These are phyloP conservation scores for Clistopyga incitator DNA, from an alignment of 2,888 invertebrate genomes.

Conservation along the genomic window DNA sequence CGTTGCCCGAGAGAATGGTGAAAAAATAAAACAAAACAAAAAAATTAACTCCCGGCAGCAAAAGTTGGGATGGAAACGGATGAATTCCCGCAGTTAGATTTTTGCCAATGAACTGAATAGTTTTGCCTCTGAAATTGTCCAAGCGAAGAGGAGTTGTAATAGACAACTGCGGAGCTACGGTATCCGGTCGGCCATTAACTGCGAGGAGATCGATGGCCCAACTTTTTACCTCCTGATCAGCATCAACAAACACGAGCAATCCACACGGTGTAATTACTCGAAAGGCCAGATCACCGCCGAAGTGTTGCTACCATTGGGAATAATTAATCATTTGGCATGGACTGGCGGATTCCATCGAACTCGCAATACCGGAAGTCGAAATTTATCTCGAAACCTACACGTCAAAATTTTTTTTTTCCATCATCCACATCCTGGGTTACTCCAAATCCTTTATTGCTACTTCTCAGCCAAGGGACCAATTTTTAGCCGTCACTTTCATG, in stretches of 20 bases:
- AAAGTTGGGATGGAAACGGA: slow-evolving; percentile 29
- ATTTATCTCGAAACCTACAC: slow-evolving; percentile 15
- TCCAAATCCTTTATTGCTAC: background rate
- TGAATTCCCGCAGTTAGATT: slow-evolving; percentile 28
- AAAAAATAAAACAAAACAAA: too few relatives aligned
- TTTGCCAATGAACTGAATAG: slow-evolving; percentile 24
- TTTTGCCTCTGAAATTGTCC: slow-evolving; percentile 20
- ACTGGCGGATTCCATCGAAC: slow-evolving; percentile 11
- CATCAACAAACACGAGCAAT: slow-evolving; percentile 4
- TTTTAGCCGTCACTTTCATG: too few relatives aligned
- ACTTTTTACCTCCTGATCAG: slow-evolving; percentile 21
- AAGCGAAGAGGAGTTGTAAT: slow-evolving; percentile 40
- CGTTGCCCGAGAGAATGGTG: background rate
- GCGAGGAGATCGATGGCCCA: slow-evolving; percentile 40
- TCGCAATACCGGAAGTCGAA: background rate
- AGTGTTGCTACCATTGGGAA: slow-evolving; percentile 39
- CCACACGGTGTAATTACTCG: slow-evolving; percentile 39
- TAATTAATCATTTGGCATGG: slow-evolving; percentile 31
- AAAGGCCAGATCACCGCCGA: slow-evolving; percentile 36
- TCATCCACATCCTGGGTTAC: background rate
- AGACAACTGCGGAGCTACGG: slow-evolving; percentile 13
- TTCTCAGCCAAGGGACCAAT: background rate
- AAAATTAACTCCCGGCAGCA: slow-evolving; percentile 1
- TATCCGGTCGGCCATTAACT: slow-evolving; percentile 49
- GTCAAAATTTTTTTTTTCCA: slow-evolving; percentile 8